These are phyloP conservation scores for Platypus cylindrus DNA, from an alignment of 2,888 invertebrate genomes.

Conservation along the genomic window DNA sequence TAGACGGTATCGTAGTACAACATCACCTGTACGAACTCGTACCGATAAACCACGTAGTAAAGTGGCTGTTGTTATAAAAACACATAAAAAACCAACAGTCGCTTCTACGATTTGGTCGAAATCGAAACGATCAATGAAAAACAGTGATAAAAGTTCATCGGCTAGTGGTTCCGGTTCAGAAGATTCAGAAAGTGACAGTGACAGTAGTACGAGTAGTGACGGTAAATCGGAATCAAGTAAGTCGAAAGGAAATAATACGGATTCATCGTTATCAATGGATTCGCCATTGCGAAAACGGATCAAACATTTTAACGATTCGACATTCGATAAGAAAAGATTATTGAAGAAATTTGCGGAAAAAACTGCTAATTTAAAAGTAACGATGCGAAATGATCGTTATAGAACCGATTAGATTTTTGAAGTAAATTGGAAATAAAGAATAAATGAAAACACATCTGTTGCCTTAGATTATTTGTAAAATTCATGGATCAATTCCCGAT, in stretches of 20 bases:
- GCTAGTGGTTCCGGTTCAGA: slow-evolving; percentile 15
- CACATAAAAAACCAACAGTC: slow-evolving; percentile 28
- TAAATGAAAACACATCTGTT: too few species aligned
- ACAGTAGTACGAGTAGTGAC: slow-evolving; percentile 14
- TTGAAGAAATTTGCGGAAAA: slow-evolving; percentile 20
- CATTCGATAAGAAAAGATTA: slow-evolving; percentile 21
- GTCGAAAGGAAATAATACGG: slow-evolving; percentile 15
- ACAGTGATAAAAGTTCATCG: slow-evolving; percentile 11
- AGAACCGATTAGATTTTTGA: too few species aligned
- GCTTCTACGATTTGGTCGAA: slow-evolving; percentile 33
- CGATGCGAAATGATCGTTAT: slow-evolving; percentile 19
- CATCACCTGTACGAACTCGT: slow-evolving; percentile 8
- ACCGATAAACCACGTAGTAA: slow-evolving; percentile 30
- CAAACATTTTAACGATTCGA: slow-evolving; percentile 20
- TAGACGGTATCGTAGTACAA: slow-evolving; percentile 10
- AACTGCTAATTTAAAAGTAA: slow-evolving; percentile 29
- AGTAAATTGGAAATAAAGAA: too few species aligned
- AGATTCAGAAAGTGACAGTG: slow-evolving; percentile 11
- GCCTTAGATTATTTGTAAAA: too few species aligned
- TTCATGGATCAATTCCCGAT: too few species aligned
- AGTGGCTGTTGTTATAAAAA: slow-evolving; percentile 32
- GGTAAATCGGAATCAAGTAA: slow-evolving; percentile 16
- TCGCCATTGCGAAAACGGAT: slow-evolving; percentile 11
- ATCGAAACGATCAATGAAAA: slow-evolving; percentile 15
- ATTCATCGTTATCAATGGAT: slow-evolving; percentile 14